Evolutionary conservation across 2,797 vertebrate species (phyloP).

Genomic region (Furcifer pardalis): DNA sequence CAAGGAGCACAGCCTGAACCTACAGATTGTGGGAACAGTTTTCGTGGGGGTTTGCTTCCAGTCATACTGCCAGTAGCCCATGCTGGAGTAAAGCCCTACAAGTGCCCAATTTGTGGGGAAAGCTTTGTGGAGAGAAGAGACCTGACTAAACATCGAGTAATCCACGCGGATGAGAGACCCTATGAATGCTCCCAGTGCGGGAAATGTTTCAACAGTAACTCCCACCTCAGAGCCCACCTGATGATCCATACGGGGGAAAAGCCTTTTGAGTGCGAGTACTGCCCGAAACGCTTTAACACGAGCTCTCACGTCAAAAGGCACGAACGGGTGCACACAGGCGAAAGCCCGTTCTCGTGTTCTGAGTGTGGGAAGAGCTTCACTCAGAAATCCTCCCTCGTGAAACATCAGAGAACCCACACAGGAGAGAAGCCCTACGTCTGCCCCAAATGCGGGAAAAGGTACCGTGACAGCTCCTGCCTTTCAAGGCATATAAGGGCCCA

Average conservation of each 20-base stretch:
- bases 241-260: slow-evolving; percentile 3
- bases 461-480: background rate
- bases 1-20: background rate
- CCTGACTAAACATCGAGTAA: background rate
- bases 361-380: slow-evolving; percentile 4
- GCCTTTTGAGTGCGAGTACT: background rate
- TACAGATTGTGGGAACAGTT: background rate
- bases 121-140: background rate
- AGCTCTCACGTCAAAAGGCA: background rate
- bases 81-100: background rate
- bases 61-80: background rate
- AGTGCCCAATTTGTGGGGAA: background rate
- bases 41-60: background rate
- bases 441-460: background rate
- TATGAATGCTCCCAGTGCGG: background rate
- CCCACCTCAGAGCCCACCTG: background rate
- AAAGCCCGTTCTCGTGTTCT: background rate
- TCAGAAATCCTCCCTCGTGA: background rate
- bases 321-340: background rate
- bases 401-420: background rate
- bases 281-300: background rate
- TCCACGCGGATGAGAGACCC: background rate
- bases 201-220: background rate
- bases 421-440: background rate
- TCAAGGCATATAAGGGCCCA: background rate